Evolutionary conservation across 2,888 invertebrate species (phyloP), one percentile per base, ranked within the genome.

Genomic region (Urechis unicinctus): DNA sequence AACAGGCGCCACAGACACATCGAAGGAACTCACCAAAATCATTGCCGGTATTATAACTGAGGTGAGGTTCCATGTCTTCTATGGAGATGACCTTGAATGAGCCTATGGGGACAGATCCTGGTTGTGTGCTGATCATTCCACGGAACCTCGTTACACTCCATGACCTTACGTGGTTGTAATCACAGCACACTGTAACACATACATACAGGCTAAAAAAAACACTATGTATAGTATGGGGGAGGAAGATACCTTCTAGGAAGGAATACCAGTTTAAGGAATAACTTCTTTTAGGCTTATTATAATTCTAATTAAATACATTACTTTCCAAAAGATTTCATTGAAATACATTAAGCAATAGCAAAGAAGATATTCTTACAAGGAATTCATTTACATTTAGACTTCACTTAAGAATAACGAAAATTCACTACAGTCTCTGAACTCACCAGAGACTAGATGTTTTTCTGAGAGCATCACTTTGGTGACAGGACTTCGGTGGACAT

Each of bases 61-160:
- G 66, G 46, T 74, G 75, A 1, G 77, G 76, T 49, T 82, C 81
- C 9, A 80, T 75, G 57, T 83, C 82, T 65, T 88, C 88, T 31
- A 94, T 77, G 0, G 91, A 88, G n/a, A 93, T 83, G 57, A 95
- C 89, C 79, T 96, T 96, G 80, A 96, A 98, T 5, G 95, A 95
- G 0, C 97, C 94, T 21, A 96, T 88, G 1, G 96, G 94, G 44
- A 93, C 94, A 5, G 95, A 94, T 3, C 97, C 97, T 0, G 97
- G 98, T 77, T 98, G 97, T 0, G 97, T 98, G 44, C 93, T 95
- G 62, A 98, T 91, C 95, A 97, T 96, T 6, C 97, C 96, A 42
- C 96, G 83, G 78, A 98, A 98, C 60, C 97, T 83, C 0, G 94
- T 96, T 48, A 98, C 91, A 25, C 89, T 87, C 97, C 97, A 98